Conservation (phyloP, 23 tunicate genomes). For the Corella eumyota region DNA sequence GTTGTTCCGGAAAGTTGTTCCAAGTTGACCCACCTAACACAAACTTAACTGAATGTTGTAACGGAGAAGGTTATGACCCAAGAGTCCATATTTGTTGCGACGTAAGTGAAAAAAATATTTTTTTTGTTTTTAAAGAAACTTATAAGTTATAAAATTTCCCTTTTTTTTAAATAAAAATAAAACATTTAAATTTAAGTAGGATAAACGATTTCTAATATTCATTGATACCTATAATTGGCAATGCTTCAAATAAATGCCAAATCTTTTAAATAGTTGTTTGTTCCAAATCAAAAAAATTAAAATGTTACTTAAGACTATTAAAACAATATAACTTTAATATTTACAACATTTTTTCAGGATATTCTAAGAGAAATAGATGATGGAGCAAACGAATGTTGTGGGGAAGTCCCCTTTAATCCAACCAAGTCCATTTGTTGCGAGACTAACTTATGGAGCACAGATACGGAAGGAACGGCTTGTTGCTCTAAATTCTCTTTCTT, state of each 20-base stretch:
- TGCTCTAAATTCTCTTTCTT: slow-evolving; percentile 53
- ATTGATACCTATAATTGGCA: too few species aligned
- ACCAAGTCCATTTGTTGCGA: slow-evolving; percentile 46
- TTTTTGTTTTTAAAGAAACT: too few species aligned
- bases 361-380: slow-evolving; percentile 12
- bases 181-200: too few species aligned
- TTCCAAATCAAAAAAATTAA: too few species aligned
- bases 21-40: slow-evolving; percentile 37
- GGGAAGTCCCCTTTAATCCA: slow-evolving; percentile 32
- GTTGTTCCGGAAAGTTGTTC: slow-evolving; percentile 43
- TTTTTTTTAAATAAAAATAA: too few species aligned
- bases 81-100: slow-evolving; percentile 35
- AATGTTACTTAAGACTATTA: too few species aligned
- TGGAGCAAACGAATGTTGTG: slow-evolving; percentile 50
- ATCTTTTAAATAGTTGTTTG: too few species aligned
- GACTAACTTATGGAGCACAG: slow-evolving; percentile 28
- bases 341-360: slow-evolving; percentile 8
- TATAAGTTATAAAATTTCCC: too few species aligned
- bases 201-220: too few species aligned
- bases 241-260: too few species aligned
- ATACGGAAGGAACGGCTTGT: slow-evolving; percentile 52
- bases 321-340: too few species aligned
- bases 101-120: too few species aligned
- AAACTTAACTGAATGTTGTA: slow-evolving; percentile 50
- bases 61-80: slow-evolving; percentile 45